phyloP scores from a whole-genome alignment of 2,888 invertebrate genomes.

The Watsonalla binaria region DNA sequence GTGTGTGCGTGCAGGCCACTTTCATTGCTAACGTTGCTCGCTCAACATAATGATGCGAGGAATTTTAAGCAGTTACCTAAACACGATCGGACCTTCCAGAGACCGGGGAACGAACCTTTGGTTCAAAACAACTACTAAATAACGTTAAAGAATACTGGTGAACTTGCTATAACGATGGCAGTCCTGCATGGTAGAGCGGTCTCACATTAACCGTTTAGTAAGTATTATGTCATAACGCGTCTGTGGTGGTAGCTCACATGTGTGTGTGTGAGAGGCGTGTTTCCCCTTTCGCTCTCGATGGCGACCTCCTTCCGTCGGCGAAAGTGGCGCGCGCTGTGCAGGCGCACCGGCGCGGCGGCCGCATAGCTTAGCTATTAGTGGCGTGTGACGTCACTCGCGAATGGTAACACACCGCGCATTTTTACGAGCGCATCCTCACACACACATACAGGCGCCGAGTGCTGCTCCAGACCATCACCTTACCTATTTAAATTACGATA shows the following conservation, averaged over 20 bases:
- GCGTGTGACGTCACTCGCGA: background rate
- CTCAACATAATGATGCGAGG: background rate
- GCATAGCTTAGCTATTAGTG: background rate
- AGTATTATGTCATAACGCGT: background rate
- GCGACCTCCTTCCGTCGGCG: slow-evolving; percentile 42
- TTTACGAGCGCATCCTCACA: no score
- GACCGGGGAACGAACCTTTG: background rate
- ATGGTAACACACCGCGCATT: no score
- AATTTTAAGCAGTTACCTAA: background rate
- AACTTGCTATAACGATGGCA: no score
- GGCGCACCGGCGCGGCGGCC: background rate
- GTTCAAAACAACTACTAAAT: background rate
- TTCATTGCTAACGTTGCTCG: background rate
- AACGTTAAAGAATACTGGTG: background rate
- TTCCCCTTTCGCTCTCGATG: slow-evolving; percentile 38
- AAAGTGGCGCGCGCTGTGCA: slow-evolving; percentile 33
- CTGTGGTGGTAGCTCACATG: slow-evolving; percentile 1
- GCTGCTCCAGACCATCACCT: no score
- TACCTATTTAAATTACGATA: no score
- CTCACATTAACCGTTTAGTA: background rate
- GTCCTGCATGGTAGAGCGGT: background rate
- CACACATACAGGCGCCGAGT: no score
- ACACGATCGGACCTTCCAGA: background rate
- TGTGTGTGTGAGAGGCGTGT: slow-evolving; percentile 3
- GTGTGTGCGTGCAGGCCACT: background rate